A percentile compares a stretch with the other conserved stretches of the same genome.
Evolutionary conservation across 2,888 invertebrate genomes (phyloP).

Genomic region (Zaprionus obscuricornis): DNA sequence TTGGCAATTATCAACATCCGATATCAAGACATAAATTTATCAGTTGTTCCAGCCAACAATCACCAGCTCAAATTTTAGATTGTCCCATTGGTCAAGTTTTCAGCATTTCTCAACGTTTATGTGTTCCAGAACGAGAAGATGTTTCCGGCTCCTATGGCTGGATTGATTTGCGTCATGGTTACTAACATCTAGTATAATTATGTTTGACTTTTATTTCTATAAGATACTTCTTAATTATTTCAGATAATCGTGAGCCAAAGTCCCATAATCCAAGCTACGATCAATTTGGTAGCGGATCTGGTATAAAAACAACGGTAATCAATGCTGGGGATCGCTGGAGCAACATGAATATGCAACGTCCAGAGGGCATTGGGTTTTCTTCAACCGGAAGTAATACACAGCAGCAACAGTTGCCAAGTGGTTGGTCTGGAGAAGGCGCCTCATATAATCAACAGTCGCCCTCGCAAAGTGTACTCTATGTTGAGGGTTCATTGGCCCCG

Average conservation of each 20-base stretch:
- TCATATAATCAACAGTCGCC: conserved; percentile 57
- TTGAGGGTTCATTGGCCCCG: conserved; percentile 77
- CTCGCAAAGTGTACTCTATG: conserved; percentile 65
- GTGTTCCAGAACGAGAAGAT: conserved; percentile 84
- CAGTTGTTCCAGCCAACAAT: conserved; percentile 85
- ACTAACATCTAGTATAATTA: conserved; percentile 42
- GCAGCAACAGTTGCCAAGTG: conserved; percentile 7
- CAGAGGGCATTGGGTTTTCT: conserved; percentile 67
- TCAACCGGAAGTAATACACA: too few species aligned
- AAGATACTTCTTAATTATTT: conserved; percentile 11
- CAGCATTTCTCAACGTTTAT: conserved; percentile 84
- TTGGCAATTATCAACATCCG: conserved; percentile 79
- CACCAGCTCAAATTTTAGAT: conserved; percentile 84
- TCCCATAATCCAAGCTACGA: conserved; percentile 19
- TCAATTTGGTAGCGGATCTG: conserved; percentile 33
- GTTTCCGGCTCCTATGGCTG: conserved; percentile 8
- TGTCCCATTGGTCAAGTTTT: conserved; percentile 85
- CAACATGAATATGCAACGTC: conserved; percentile 79
- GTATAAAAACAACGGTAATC: conserved; percentile 31
- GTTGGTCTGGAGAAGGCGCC: conserved; percentile 64
- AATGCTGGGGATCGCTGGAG: conserved; percentile 72
- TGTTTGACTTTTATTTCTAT: background rate
- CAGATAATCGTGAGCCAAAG: conserved; percentile 59
- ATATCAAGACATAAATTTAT: conserved; percentile 86
- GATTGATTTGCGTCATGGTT: conserved; percentile 57